Conservation (phyloP, 35 echinoderm and acorn worm genomes). For the Nesometra sesokonis region DNA sequence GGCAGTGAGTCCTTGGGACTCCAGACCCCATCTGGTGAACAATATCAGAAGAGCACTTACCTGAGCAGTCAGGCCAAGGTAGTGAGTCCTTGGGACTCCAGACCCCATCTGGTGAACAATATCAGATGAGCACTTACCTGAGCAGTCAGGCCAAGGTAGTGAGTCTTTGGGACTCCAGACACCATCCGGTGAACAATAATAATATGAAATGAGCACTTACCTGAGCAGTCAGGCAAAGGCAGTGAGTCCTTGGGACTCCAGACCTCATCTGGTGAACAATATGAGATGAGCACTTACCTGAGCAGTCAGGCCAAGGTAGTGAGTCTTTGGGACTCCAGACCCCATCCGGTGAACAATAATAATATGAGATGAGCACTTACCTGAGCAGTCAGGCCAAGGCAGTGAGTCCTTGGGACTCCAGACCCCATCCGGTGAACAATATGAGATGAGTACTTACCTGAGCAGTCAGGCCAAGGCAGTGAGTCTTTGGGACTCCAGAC, state of each 20-base stretch:
- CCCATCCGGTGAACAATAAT: conserved; percentile 39
- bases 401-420: conserved; percentile 45
- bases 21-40: conserved; percentile 49
- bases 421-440: conserved; percentile 39
- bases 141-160: conserved; percentile 61
- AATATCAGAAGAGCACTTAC: conserved; percentile 59
- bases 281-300: conserved; percentile 28
- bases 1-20: conserved; percentile 35
- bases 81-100: background rate
- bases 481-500: conserved; percentile 41
- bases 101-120: conserved; percentile 42
- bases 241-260: conserved; percentile 45
- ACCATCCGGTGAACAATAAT: conserved; percentile 45
- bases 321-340: conserved; percentile 41
- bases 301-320: conserved; percentile 50
- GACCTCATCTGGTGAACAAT: conserved; percentile 38
- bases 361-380: conserved; percentile 10
- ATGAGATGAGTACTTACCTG: conserved; percentile 28
- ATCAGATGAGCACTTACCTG: conserved; percentile 49
- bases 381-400: conserved; percentile 72
- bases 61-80: conserved; percentile 72
- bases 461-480: conserved; percentile 50
- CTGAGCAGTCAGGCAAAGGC: conserved; percentile 71
- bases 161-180: conserved; percentile 41
- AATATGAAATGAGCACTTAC: conserved; percentile 55